Conservation (phyloP, 2,888 invertebrate genomes). For the Vannuccia rotundouncinata region DNA sequence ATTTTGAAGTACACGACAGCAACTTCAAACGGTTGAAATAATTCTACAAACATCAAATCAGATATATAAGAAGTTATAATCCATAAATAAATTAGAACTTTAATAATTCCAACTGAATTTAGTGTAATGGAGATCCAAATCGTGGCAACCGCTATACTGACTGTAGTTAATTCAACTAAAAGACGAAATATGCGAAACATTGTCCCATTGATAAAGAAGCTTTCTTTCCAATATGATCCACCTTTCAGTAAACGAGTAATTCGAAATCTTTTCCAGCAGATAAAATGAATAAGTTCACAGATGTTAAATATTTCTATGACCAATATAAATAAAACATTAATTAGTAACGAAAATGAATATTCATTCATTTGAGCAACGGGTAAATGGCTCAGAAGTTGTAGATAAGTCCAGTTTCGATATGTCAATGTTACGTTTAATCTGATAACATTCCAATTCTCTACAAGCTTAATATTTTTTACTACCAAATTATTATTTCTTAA, state of each 20-base stretch:
- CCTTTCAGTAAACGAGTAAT: not conserved
- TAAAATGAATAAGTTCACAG: not conserved
- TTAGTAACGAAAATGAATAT: not conserved
- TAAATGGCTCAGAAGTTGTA: not conserved
- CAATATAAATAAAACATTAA: not conserved
- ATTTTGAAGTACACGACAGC: not conserved
- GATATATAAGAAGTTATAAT: not conserved
- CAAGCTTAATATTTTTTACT: not conserved
- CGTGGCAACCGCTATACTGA: not conserved
- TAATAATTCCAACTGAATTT: not conserved
- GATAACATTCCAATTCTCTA: not conserved
- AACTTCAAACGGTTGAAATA: not conserved
- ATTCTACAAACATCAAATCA: not conserved
- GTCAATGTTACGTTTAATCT: not conserved
- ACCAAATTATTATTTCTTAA: not conserved
- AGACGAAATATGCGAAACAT: not conserved
- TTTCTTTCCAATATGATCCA: not conserved
- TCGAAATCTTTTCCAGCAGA: not conserved
- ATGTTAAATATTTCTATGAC: not conserved
- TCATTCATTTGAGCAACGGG: not conserved
- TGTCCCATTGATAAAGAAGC: not conserved
- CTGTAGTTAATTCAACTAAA: not conserved
- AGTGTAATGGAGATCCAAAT: not conserved
- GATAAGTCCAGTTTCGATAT: not conserved
- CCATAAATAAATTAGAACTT: not conserved